Conservation (phyloP, 1,140 invertebrate genomes). For the Aphis craccivora region DNA sequence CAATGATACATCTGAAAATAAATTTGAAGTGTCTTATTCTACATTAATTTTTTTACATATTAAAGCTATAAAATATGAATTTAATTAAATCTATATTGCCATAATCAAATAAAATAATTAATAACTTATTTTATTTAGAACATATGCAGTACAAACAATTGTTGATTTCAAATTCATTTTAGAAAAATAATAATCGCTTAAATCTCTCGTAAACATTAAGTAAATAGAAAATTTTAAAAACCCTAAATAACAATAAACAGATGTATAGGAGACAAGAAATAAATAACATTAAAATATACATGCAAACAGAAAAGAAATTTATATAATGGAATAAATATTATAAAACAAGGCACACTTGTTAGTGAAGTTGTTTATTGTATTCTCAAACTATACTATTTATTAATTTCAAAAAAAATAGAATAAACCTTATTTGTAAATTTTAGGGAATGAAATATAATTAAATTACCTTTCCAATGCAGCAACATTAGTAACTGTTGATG, state of each 20-base stretch:
- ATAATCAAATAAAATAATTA: not conserved
- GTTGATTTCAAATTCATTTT: not conserved
- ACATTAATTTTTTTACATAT: too few relatives aligned
- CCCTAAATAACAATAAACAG: not conserved
- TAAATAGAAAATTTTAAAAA: not conserved
- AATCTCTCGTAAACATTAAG: too few relatives aligned
- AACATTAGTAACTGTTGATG: constrained; percentile 80
- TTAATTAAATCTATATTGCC: not conserved
- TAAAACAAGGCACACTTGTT: too few relatives aligned
- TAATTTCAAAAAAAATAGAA: not conserved
- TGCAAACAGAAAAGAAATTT: not conserved
- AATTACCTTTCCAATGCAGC: constrained; percentile 87
- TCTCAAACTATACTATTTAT: not conserved
- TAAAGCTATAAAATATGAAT: too few relatives aligned
- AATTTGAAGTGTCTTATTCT: too few relatives aligned
- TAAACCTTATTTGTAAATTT: not conserved
- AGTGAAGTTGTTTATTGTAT: too few relatives aligned
- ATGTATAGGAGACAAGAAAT: too few relatives aligned
- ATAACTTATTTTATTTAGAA: not conserved
- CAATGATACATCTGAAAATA: too few relatives aligned
- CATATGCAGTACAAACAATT: not conserved
- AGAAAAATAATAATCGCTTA: not conserved
- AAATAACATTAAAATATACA: not conserved
- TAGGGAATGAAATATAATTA: not conserved
- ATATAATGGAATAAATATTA: too few relatives aligned